These are phyloP conservation scores for Scelioninae gen. 1 DNA, from an alignment of 2,888 invertebrate species.

Conservation along the genomic window DNA sequence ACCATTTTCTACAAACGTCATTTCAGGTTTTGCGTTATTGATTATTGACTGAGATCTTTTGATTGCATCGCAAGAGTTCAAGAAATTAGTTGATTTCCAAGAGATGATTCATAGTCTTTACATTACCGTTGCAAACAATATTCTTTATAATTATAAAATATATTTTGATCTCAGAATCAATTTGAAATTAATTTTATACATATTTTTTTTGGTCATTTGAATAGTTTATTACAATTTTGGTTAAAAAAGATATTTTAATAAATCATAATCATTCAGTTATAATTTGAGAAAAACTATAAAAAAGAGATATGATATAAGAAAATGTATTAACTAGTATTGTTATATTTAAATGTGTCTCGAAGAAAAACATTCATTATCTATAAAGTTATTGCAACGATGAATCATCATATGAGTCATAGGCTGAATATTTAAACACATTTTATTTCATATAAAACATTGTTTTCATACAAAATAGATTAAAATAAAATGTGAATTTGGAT, in stretches of 20 bases:
- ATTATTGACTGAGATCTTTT: slow-evolving; percentile 25
- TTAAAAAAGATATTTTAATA: too few relatives aligned
- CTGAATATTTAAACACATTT: background rate
- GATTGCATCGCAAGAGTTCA: background rate
- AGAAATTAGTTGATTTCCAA: background rate
- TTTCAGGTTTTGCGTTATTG: slow-evolving; percentile 26
- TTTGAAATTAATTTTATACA: too few relatives aligned
- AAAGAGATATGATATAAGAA: slow-evolving; percentile 4
- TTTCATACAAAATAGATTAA: slow-evolving; percentile 16
- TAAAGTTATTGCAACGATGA: slow-evolving; percentile 1
- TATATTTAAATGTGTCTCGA: slow-evolving; percentile 4
- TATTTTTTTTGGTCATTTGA: too few relatives aligned
- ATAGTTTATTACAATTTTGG: too few relatives aligned
- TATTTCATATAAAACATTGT: slow-evolving; percentile 6
- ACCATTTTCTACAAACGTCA: slow-evolving; percentile 35
- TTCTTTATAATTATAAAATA: background rate
- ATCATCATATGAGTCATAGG: slow-evolving; percentile 18
- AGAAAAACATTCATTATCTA: slow-evolving; percentile 9
- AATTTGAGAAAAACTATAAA: too few relatives aligned
- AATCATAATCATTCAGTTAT: too few relatives aligned
- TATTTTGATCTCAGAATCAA: background rate
- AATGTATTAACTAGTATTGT: background rate
- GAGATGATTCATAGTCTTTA: background rate
- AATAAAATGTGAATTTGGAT: slow-evolving; percentile 12
- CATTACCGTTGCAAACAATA: background rate